Base-by-base conservation (phyloP, 2,797 vertebrate genomes). In the Protosalanx chinensis region DNA sequence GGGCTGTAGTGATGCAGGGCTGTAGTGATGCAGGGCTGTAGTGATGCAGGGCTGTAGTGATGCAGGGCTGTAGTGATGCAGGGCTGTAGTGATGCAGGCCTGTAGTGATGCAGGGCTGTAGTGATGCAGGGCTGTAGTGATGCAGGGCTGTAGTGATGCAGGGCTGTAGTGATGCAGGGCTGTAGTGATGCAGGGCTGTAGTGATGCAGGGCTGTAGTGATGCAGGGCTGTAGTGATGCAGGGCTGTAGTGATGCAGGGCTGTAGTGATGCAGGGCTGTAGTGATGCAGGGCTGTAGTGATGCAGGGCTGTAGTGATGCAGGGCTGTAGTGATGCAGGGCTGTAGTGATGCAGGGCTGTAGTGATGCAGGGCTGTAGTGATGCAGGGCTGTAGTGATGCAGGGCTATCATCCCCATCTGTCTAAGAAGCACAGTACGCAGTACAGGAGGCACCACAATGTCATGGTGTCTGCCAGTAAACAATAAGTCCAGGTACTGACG, bases 401-500 rank as follows among this genome's bases (percentile, higher is more conserved):
- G 2, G 4, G 73, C 58, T 77, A 65, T 83, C 70, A 79, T 72
- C 51, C 13, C 67, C 77, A 77, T 82, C 84, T 72, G 71, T 87
- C 85, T 75, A 29, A 56, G 3, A 73, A 67, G 20, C 61, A 27
- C 37, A 72, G n/a, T 51, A 16, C n/a, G 64, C 23, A 35, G 71
- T 60, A 76, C 75, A 61, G 80, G 68, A 73, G 81, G 66, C 30
- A 29, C 64, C 84, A 82, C 0, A 85, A 80, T 89, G 82, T 82
- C 70, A 85, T 80, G 68, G 63, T 80, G 75, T 82, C 75, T 13
- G 73, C 80, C 75, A 67, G 61, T 69, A 78, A 76, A 80, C 79
- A 74, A 30, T 72, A 20, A 71, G 68, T 68, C 58, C 75, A 72
- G 76, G 77, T 67, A 13, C 63, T 74, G 76, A 57, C 73, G 82